Percentiles rank a stretch among this genome's conserved stretches.
phyloP scores from a whole-genome alignment of 2,113 vertebrate species.

The Atractosteus spatula region DNA sequence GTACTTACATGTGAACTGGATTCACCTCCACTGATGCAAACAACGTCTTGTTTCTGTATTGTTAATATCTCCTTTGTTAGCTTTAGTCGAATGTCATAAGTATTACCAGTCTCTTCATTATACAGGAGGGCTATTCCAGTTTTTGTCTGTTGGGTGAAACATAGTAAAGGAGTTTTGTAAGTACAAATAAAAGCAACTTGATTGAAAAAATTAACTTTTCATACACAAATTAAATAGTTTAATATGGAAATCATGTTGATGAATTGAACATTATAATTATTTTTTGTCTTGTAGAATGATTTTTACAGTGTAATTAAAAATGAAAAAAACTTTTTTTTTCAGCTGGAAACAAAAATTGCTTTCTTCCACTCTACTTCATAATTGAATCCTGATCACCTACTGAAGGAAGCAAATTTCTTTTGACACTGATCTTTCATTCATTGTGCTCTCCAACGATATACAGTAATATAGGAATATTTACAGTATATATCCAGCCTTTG shows the following conservation, averaged over 20 bases:
- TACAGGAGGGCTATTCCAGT: slow-evolving; percentile 80
- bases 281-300: neutral
- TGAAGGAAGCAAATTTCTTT: no score
- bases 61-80: slow-evolving; percentile 83
- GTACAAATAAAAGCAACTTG: neutral
- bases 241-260: neutral
- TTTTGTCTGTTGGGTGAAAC: slow-evolving; percentile 74
- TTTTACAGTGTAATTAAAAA: neutral
- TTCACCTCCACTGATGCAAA: slow-evolving; percentile 74
- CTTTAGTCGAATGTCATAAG: slow-evolving; percentile 83
- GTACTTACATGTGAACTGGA: slow-evolving; percentile 85
- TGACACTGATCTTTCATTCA: no score
- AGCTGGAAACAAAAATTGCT: no score
- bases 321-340: no score
- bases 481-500: no score
- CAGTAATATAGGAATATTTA: no score
- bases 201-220: no score
- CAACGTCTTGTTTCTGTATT: slow-evolving; percentile 88
- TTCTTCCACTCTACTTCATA: no score
- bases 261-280: neutral
- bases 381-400: no score
- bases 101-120: slow-evolving; percentile 75
- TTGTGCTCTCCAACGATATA: no score
- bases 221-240: neutral
- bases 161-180: slow-evolving; percentile 11